Evolutionary conservation across 2,113 vertebrate species (phyloP).

Genomic region (Burhinus oedicnemus): DNA sequence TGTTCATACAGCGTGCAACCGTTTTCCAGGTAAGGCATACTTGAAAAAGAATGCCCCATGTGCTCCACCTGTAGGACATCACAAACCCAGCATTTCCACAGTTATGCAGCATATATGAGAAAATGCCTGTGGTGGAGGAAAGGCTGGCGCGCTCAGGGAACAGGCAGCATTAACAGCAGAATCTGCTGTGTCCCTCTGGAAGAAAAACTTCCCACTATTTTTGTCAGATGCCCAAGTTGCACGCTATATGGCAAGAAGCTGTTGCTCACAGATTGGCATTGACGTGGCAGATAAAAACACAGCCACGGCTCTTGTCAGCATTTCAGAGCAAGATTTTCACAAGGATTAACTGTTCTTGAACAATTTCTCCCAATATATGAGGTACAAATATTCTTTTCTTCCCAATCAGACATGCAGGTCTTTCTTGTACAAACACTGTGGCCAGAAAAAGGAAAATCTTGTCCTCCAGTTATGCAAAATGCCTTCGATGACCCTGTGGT

Average conservation of each 20-base stretch:
- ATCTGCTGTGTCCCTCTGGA: neutral
- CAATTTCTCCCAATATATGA: neutral
- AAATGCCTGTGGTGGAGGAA: neutral
- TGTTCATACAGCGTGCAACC: accelerated
- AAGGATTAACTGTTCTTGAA: slow-evolving; percentile 57
- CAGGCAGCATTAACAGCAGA: neutral
- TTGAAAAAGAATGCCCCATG: neutral
- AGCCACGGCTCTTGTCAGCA: neutral
- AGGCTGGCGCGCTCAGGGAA: accelerated
- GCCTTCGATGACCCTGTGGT: neutral
- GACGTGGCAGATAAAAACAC: neutral
- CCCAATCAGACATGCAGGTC: neutral
- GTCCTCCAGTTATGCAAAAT: neutral
- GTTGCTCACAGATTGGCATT: neutral
- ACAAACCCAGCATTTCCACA: neutral
- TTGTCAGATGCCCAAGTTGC: neutral
- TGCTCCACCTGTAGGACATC: neutral
- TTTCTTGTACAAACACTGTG: slow-evolving; percentile 12
- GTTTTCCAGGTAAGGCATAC: neutral
- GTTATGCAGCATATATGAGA: accelerated
- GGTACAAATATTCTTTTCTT: slow-evolving; percentile 50
- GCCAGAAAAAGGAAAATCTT: neutral
- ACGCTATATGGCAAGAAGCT: accelerated
- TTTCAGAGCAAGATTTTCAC: slow-evolving; percentile 24
- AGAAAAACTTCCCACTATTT: neutral